Conservation (phyloP, 1,140 invertebrate genomes). For the Macrosteles quadrilineatus region DNA sequence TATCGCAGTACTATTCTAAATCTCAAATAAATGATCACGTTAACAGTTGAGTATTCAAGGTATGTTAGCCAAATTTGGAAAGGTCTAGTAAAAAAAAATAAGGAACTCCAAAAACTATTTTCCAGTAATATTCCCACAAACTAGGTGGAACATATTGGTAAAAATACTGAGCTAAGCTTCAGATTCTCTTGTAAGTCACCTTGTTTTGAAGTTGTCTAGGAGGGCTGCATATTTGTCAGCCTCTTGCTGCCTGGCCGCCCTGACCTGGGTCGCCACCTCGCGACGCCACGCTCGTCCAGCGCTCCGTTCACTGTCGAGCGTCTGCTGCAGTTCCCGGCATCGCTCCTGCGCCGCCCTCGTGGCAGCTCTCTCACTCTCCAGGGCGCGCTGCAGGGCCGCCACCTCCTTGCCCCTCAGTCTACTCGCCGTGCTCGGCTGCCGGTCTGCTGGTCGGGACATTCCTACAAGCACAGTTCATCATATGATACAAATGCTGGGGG, state of each 20-base stretch:
- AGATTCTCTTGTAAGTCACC: too few relatives aligned
- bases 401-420: slow-evolving; percentile 31
- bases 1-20: not conserved
- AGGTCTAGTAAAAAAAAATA: too few relatives aligned
- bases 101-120: too few relatives aligned
- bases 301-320: slow-evolving; percentile 32
- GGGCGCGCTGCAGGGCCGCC: slow-evolving; percentile 18
- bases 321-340: slow-evolving; percentile 3
- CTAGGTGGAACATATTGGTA: too few relatives aligned
- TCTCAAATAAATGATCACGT: not conserved
- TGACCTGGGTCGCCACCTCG: slow-evolving; percentile 5
- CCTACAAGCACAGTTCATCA: too few relatives aligned
- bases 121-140: too few relatives aligned
- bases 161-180: too few relatives aligned
- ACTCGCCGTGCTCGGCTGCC: slow-evolving; percentile 30
- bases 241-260: slow-evolving; percentile 21
- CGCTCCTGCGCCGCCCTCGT: slow-evolving; percentile 14
- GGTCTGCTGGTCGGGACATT: slow-evolving; percentile 21
- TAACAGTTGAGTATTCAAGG: slow-evolving; percentile 3
- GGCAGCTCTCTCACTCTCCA: slow-evolving; percentile 27
- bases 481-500: too few relatives aligned
- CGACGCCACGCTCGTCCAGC: slow-evolving; percentile 11
- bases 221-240: slow-evolving; percentile 8
- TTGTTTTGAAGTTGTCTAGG: slow-evolving; percentile 24
- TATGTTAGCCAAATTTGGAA: too few relatives aligned